Conservation (phyloP, 2,113 vertebrate genomes). For the Morone chrysops region DNA sequence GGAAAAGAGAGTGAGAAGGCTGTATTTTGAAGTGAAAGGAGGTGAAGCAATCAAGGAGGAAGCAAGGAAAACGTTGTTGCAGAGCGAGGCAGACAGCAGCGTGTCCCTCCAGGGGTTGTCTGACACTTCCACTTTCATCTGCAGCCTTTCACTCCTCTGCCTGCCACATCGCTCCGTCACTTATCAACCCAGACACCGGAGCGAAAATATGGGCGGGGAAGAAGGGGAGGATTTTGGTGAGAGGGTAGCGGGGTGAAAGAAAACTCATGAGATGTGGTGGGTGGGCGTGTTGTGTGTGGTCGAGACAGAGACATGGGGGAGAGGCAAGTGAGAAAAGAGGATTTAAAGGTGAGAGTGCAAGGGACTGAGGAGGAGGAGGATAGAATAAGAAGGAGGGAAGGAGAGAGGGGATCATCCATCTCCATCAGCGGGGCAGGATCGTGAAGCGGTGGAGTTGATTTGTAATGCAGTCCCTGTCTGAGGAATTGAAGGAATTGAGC, state of each 20-base stretch:
- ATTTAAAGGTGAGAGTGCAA: slow-evolving; percentile 46
- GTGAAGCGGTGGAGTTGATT: slow-evolving; percentile 39
- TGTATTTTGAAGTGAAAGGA: slow-evolving; percentile 18
- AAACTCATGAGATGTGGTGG: slow-evolving; percentile 7
- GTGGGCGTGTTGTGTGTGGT: slow-evolving; percentile 3
- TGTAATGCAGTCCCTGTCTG: slow-evolving; percentile 43
- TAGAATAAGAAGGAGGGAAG: slow-evolving; percentile 22
- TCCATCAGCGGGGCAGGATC: slow-evolving; percentile 49
- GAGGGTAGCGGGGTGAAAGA: slow-evolving; percentile 18
- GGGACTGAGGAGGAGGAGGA: slow-evolving; percentile 36
- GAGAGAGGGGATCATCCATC: slow-evolving; percentile 45
- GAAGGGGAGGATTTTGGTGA: background rate
- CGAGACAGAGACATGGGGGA: background rate
- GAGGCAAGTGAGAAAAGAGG: slow-evolving; percentile 17
- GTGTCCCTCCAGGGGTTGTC: slow-evolving; percentile 54
- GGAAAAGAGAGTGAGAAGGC: slow-evolving; percentile 3
- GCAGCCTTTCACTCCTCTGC: slow-evolving; percentile 53
- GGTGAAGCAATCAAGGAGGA: slow-evolving; percentile 29
- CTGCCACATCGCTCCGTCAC: slow-evolving; percentile 54
- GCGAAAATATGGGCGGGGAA: slow-evolving; percentile 5
- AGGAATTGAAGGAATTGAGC: slow-evolving; percentile 31
- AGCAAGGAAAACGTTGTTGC: slow-evolving; percentile 27
- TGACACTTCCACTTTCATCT: slow-evolving; percentile 74
- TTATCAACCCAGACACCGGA: slow-evolving; percentile 55
- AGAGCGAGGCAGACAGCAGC: slow-evolving; percentile 19